Evolutionary conservation across 1,140 invertebrate genomes (phyloP).

Genomic region (Heliothis virescens): DNA sequence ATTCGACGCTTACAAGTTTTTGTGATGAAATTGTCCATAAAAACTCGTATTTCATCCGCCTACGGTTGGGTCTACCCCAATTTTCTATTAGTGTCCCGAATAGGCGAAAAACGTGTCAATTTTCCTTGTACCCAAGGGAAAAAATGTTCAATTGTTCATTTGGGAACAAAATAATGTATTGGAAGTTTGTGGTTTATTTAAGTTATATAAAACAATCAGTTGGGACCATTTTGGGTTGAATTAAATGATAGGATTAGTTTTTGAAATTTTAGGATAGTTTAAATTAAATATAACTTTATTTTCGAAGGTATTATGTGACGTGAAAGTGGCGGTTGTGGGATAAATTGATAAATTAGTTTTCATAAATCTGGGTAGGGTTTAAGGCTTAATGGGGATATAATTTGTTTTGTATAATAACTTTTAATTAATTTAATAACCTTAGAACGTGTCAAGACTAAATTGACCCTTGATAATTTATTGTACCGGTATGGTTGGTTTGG

Average conservation of each 20-base stretch:
- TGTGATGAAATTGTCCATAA: constrained; percentile 46
- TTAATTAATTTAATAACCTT: too few species aligned
- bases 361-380: too few species aligned
- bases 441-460: too few species aligned
- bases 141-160: constrained; percentile 27
- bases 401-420: too few species aligned
- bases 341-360: too few species aligned
- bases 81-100: constrained; percentile 43
- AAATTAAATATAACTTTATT: not conserved
- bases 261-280: not conserved
- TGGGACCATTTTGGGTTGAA: not conserved
- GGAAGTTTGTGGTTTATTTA: not conserved
- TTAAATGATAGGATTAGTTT: not conserved
- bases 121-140: constrained; percentile 22
- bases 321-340: too few species aligned
- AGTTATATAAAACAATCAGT: not conserved
- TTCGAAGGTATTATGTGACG: too few species aligned
- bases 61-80: constrained; percentile 16
- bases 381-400: too few species aligned
- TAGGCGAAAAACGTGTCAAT: constrained; percentile 41
- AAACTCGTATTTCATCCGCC: constrained; percentile 20
- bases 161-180: constrained; percentile 28
- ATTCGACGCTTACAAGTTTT: constrained; percentile 44
- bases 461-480: too few species aligned
- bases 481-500: too few species aligned